Evolutionary conservation across 2,113 vertebrate genomes (phyloP).

Genomic region (Menidia beryllina): DNA sequence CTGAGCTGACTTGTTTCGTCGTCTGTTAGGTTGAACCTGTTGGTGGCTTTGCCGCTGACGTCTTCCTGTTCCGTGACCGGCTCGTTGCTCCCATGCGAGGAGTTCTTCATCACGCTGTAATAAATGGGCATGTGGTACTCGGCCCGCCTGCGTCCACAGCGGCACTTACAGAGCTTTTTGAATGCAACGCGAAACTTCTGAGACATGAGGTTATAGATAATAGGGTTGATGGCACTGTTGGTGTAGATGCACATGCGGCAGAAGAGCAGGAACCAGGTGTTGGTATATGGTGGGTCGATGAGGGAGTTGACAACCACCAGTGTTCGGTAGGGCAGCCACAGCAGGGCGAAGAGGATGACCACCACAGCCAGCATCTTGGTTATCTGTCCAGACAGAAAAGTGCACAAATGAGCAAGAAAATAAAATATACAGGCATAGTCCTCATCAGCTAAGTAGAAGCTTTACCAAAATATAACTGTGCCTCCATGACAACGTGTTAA

Average conservation of each 20-base stretch:
- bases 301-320: slow-evolving; percentile 91
- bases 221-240: slow-evolving; percentile 89
- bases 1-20: slow-evolving; percentile 48
- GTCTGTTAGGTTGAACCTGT: slow-evolving; percentile 53
- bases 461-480: too few relatives aligned
- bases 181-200: slow-evolving; percentile 88
- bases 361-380: slow-evolving; percentile 90
- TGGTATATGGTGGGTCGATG: slow-evolving; percentile 85
- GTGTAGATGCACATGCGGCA: slow-evolving; percentile 87
- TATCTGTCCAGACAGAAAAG: slow-evolving; percentile 75
- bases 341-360: slow-evolving; percentile 86
- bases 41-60: slow-evolving; percentile 44
- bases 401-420: neutral
- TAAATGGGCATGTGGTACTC: slow-evolving; percentile 69
- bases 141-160: slow-evolving; percentile 43
- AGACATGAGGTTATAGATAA: slow-evolving; percentile 90
- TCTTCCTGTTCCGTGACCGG: slow-evolving; percentile 78
- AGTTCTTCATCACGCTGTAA: slow-evolving; percentile 81
- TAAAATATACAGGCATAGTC: neutral
- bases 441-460: neutral
- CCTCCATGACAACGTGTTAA: neutral
- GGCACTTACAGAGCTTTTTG: slow-evolving; percentile 81
- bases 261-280: slow-evolving; percentile 89
- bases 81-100: slow-evolving; percentile 75
- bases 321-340: slow-evolving; percentile 88